phyloP scores from a whole-genome alignment of 2,113 vertebrate genomes.

The Pollimyrus isidori region DNA sequence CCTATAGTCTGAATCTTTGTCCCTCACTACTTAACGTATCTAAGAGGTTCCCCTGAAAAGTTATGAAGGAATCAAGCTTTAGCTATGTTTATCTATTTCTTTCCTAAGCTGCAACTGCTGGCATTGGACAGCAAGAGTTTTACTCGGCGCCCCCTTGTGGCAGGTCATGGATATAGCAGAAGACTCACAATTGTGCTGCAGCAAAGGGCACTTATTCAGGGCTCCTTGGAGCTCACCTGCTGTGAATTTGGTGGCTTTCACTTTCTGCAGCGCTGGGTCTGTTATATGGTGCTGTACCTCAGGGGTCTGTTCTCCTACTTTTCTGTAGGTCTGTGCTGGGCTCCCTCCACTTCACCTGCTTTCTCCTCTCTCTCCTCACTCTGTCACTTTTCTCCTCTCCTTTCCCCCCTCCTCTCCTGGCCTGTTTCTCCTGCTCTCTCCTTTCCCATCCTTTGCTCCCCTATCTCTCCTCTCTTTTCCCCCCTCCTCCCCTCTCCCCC shows the following conservation, averaged over 20 bases:
- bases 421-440: neutral
- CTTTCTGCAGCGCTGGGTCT: neutral
- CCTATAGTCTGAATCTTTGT: neutral
- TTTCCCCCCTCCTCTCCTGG: neutral
- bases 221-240: neutral
- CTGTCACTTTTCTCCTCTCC: neutral
- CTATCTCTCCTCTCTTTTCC: neutral
- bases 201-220: neutral
- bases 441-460: neutral
- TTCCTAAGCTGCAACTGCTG: neutral
- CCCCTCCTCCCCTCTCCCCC: neutral
- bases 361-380: neutral
- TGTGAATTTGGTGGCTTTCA: neutral
- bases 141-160: neutral
- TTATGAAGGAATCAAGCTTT: neutral
- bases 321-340: neutral
- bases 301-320: neutral
- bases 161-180: neutral
- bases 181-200: neutral
- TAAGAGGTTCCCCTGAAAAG: neutral
- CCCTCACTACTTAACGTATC: neutral
- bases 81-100: neutral
- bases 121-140: neutral
- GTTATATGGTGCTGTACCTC: neutral
- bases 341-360: constrained; percentile 20